Percentiles rank a stretch among this genome's conserved stretches.
phyloP scores from a whole-genome alignment of 2,113 vertebrate genomes.

The Hippocampus mohnikei region DNA sequence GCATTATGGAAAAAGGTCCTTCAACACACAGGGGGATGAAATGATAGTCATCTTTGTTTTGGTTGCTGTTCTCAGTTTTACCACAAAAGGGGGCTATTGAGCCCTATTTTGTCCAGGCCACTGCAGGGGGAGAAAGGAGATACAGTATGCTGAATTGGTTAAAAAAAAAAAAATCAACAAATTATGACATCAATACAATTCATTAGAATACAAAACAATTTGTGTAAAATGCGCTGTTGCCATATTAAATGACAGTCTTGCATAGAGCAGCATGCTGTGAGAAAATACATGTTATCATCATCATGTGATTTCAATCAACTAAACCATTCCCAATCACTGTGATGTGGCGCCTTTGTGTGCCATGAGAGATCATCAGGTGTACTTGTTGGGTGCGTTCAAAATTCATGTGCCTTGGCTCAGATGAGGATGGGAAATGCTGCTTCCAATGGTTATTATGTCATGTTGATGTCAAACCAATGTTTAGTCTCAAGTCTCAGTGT shows the following conservation, averaged over 20 bases:
- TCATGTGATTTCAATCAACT: too few relatives aligned
- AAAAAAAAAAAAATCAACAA: background rate
- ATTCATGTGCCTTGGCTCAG: background rate
- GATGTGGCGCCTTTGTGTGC: too few relatives aligned
- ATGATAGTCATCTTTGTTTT: conserved; percentile 22
- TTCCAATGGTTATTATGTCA: background rate
- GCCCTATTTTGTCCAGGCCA: conserved; percentile 22
- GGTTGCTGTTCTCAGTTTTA: conserved; percentile 14
- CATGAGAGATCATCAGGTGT: background rate
- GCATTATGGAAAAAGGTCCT: conserved; percentile 4
- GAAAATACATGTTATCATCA: too few relatives aligned
- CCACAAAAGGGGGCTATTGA: conserved; percentile 54
- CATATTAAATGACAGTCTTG: background rate
- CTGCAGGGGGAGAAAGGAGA: conserved; percentile 25
- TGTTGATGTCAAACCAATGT: background rate
- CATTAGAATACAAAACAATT: background rate
- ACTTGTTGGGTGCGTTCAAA: background rate
- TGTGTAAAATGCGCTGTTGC: background rate
- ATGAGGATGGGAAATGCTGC: background rate
- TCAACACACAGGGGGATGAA: conserved; percentile 19
- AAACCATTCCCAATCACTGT: background rate
- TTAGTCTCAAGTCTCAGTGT: conserved; percentile 12
- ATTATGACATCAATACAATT: background rate
- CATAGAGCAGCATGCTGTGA: too few relatives aligned
- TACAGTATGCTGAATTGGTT: background rate